These are phyloP conservation scores for Liopterus haemorrhoidalis DNA, from an alignment of 2,888 invertebrate species.

Conservation along the genomic window DNA sequence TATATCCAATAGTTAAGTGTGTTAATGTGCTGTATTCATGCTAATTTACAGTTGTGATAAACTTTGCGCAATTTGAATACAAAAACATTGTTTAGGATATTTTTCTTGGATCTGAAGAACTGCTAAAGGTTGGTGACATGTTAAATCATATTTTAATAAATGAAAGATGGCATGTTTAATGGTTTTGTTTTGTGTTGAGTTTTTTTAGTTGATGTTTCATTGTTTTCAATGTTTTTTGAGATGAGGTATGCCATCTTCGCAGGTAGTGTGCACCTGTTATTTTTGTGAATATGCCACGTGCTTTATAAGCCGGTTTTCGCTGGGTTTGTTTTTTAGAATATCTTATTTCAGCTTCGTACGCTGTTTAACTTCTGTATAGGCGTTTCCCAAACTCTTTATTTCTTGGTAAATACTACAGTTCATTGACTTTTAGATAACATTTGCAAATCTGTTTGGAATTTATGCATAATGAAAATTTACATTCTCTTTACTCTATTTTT, in stretches of 20 bases:
- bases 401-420: slow-evolving; percentile 11
- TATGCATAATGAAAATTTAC: neutral
- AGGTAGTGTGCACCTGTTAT: slow-evolving; percentile 6
- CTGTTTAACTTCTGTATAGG: slow-evolving; percentile 15
- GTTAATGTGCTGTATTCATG: too few species aligned
- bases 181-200: slow-evolving; percentile 3
- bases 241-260: neutral
- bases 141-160: too few species aligned
- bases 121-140: too few species aligned
- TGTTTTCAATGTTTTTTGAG: neutral
- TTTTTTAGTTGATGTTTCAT: neutral
- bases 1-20: too few species aligned
- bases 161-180: slow-evolving; percentile 5
- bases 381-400: slow-evolving; percentile 11
- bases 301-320: slow-evolving; percentile 14
- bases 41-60: too few species aligned
- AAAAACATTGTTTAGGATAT: too few species aligned
- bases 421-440: slow-evolving; percentile 11
- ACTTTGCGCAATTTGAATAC: too few species aligned
- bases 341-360: slow-evolving; percentile 17
- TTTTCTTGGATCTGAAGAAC: too few species aligned
- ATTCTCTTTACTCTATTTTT: too few species aligned
- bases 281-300: slow-evolving; percentile 13
- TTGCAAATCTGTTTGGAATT: too few species aligned
- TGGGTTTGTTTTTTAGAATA: slow-evolving; percentile 13